phyloP scores from a whole-genome alignment of 1,140 invertebrate species.

The Drosophila jambulina region DNA sequence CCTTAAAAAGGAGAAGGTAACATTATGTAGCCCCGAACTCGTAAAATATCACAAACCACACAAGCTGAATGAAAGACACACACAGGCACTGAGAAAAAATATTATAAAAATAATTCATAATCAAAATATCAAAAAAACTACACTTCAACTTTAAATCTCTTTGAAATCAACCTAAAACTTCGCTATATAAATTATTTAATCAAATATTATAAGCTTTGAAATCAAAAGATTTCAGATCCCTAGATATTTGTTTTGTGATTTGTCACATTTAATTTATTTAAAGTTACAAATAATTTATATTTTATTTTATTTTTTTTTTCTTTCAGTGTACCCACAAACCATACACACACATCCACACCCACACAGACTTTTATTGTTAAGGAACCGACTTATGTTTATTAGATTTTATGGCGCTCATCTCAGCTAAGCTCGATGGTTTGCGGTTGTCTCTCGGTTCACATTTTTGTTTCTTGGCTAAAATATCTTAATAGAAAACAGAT shows the following conservation, averaged over 20 bases:
- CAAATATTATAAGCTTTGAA: too few relatives aligned
- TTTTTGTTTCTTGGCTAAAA: slow-evolving; percentile 60
- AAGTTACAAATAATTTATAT: not conserved
- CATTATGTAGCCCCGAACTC: slow-evolving; percentile 34
- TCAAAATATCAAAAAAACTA: not conserved
- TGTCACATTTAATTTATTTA: too few relatives aligned
- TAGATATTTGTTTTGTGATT: too few relatives aligned
- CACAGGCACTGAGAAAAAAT: slow-evolving; percentile 3
- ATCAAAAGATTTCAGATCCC: too few relatives aligned
- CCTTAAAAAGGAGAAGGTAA: slow-evolving; percentile 29
- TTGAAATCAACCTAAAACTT: not conserved
- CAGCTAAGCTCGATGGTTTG: slow-evolving; percentile 38
- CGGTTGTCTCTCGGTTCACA: slow-evolving; percentile 44
- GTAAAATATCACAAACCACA: slow-evolving; percentile 59
- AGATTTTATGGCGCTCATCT: slow-evolving; percentile 67
- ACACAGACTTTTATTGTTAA: slow-evolving; percentile 21
- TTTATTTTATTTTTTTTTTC: not conserved
- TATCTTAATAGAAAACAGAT: slow-evolving; percentile 83
- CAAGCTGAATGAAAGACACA: slow-evolving; percentile 31
- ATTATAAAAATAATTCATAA: not conserved
- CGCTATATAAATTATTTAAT: not conserved
- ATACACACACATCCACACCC: slow-evolving; percentile 7
- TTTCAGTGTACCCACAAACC: slow-evolving; percentile 5
- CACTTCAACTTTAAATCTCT: not conserved
- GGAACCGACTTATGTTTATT: slow-evolving; percentile 75